Conservation (phyloP, 2,888 invertebrate species). For the Lasioglossum calceatum region DNA sequence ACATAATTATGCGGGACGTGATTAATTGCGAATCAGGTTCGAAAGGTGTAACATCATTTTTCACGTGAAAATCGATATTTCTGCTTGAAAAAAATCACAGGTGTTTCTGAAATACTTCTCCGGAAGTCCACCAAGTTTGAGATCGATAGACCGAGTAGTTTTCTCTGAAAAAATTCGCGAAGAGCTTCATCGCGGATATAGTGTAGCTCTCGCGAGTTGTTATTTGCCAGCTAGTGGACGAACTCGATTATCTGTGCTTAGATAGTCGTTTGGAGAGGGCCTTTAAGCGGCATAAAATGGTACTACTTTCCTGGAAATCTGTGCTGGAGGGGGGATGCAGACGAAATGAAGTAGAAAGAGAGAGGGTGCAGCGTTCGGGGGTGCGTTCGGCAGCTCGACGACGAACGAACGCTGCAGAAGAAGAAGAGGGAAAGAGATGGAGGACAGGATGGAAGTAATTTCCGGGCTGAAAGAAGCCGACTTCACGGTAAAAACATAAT, state of each 20-base stretch:
- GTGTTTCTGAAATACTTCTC: neutral
- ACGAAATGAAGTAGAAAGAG: constrained; percentile 20
- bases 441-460: constrained; percentile 76
- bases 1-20: neutral
- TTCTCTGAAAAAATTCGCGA: neutral
- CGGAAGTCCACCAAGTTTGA: neutral
- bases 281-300: constrained; percentile 66
- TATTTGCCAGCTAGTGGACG: constrained; percentile 61
- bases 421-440: constrained; percentile 52
- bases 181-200: neutral
- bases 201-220: constrained; percentile 20
- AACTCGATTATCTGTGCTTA: constrained; percentile 68
- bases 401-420: neutral
- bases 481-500: constrained; percentile 74
- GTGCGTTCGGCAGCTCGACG: neutral
- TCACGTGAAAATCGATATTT: neutral
- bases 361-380: neutral
- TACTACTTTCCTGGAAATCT: constrained; percentile 65
- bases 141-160: neutral
- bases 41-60: neutral
- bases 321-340: constrained; percentile 20
- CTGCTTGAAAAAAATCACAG: neutral
- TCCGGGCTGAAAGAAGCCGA: constrained; percentile 77
- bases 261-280: constrained; percentile 62
- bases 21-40: neutral